A percentile compares a stretch with the other conserved stretches of the same genome.
Evolutionary conservation across 1,140 invertebrate genomes (phyloP).

Genomic region (Stegodyphus dumicola): DNA sequence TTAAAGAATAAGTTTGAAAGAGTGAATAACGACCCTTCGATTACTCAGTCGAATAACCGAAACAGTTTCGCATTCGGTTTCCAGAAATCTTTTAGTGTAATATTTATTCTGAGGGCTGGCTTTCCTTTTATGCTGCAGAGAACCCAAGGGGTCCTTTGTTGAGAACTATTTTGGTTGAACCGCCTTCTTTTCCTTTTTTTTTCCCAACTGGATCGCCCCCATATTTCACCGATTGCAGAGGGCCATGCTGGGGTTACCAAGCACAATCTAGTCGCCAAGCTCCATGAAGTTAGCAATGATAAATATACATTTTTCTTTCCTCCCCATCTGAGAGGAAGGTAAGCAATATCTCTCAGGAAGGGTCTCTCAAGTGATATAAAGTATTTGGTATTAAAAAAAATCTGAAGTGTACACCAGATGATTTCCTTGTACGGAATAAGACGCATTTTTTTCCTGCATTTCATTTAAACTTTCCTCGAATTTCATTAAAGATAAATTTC

Average conservation of each 20-base stretch:
- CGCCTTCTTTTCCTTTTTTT: neutral
- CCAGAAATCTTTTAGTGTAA: neutral
- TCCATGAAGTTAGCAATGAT: neutral
- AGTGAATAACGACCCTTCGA: conserved; percentile 30
- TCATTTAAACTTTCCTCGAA: no score
- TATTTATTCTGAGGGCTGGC: neutral
- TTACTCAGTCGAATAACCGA: neutral
- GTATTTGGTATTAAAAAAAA: no score
- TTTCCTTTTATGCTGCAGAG: neutral
- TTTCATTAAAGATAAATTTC: no score
- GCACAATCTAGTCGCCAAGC: neutral
- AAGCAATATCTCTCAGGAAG: no score
- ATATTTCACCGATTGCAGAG: conserved; percentile 6
- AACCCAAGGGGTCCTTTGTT: neutral
- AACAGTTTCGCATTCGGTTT: neutral
- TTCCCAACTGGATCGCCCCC: conserved; percentile 28
- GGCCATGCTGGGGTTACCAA: neutral
- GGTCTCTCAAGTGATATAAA: no score
- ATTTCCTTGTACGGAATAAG: no score
- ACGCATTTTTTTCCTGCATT: no score
- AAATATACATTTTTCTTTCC: neutral
- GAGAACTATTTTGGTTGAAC: conserved; percentile 7
- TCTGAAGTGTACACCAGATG: no score
- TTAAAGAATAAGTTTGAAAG: conserved; percentile 9
- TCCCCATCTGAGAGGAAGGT: neutral